phyloP scores from a whole-genome alignment of 2,888 invertebrate genomes.

The Coleophora flavipennella region DNA sequence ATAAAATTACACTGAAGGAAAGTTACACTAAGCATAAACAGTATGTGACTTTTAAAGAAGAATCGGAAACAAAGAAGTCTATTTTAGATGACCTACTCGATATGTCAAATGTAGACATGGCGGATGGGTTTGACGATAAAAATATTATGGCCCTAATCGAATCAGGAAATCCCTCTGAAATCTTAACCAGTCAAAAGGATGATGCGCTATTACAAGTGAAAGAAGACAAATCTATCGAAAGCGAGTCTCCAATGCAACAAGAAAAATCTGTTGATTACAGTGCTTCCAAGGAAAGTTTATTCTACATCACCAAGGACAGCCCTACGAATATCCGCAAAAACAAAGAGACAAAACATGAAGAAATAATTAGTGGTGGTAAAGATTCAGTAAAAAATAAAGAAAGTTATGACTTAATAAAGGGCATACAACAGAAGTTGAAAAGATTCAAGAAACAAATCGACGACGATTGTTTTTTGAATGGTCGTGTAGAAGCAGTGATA shows the following conservation, averaged over 20 bases:
- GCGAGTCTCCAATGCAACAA: conserved; percentile 2
- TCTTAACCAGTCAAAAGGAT: no score
- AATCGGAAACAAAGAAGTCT: conserved; percentile 19
- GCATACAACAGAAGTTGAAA: background rate
- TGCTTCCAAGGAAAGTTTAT: conserved; percentile 25
- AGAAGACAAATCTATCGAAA: background rate
- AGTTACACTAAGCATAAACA: no score
- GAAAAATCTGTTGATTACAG: conserved; percentile 3
- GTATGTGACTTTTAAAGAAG: background rate
- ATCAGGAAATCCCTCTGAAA: conserved; percentile 2
- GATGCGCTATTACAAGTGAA: no score
- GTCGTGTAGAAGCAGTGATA: conserved; percentile 19
- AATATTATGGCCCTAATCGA: conserved; percentile 11
- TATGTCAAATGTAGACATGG: conserved; percentile 28
- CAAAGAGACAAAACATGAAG: no score
- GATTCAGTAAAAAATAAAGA: no score
- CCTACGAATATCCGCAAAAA: conserved; percentile 4
- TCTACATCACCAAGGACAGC: conserved; percentile 28
- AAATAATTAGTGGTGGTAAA: no score
- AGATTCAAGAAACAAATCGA: background rate
- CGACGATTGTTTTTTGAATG: conserved; percentile 13
- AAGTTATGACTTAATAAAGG: no score
- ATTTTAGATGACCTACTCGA: conserved; percentile 35
- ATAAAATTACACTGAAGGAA: no score
- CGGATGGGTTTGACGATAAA: conserved; percentile 18